Base-by-base conservation (phyloP, 2,113 vertebrate genomes). In the Callipepla squamata region DNA sequence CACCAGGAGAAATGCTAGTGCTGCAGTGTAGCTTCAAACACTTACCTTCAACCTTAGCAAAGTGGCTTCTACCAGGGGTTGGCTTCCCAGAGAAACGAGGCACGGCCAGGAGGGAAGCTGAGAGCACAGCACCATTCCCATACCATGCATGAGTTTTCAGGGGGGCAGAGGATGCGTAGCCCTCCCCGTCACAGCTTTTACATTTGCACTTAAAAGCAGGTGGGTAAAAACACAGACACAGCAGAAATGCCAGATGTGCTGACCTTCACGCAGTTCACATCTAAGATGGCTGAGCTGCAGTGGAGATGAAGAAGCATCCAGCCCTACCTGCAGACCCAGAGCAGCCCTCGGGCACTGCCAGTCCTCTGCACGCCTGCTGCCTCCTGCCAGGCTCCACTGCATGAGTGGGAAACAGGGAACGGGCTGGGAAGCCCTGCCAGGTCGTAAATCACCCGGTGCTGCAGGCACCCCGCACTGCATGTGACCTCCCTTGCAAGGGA, bases 401-500 rank as follows among this genome's bases (percentile, higher is more conserved):
- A 2, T 15, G 23, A 34, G 36, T 1, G 14, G 67, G 70, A 91
- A 32, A 12, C 47, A 63, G 69, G n/a, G n/a, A 40, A 32, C 30
- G 36, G 48, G 40, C 23, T 0, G 0, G 15, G 32, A 22, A 88
- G 74, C 62, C 23, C 42, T 0, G 3, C n/a, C 86, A 84, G 87
- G 45, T 48, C 67, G 79, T 94, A 89, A 93, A 92, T 92, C 96
- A 89, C 40, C 80, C 68, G 13, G 45, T 19, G 15, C 42, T 76
- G 57, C 73, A 76, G 69, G 66, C 61, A 72, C 36, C 50, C 78
- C 1, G 4, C 62, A 77, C 75, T 82, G 91, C 92, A 94, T 47
- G 55, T 87, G 77, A 85, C 74, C 62, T 93, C 82, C 53, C 58
- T 36, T 58, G 75, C 70, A 92, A 85, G 32, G 80, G 74, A 91